Conservation (phyloP, 2,888 invertebrate genomes). For the Nineta flava region DNA sequence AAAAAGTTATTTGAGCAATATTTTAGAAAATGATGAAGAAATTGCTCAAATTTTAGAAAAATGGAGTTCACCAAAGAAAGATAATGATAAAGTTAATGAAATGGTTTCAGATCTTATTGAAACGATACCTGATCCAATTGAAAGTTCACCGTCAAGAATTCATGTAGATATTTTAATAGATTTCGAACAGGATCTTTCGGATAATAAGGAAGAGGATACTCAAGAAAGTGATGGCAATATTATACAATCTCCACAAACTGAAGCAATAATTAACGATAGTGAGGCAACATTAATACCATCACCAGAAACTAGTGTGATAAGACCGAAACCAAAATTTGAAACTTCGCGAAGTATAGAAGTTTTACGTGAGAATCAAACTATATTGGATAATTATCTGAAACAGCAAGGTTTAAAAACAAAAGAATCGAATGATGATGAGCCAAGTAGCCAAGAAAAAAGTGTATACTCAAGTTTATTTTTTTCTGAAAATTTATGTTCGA, state of each 20-base stretch:
- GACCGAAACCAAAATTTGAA: neutral
- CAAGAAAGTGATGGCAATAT: neutral
- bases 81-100: no score
- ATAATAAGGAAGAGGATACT: neutral
- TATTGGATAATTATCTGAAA: slow-evolving; percentile 5
- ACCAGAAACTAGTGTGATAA: neutral
- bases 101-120: neutral
- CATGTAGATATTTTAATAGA: neutral
- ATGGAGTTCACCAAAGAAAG: neutral
- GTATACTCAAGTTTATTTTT: neutral
- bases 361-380: slow-evolving; percentile 9
- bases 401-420: neutral
- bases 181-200: neutral
- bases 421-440: neutral
- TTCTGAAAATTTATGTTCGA: neutral
- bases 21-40: neutral
- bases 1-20: neutral
- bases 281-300: neutral
- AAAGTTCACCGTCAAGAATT: neutral
- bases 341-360: neutral
- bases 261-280: neutral
- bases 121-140: neutral
- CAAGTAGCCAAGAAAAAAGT: neutral
- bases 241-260: neutral
- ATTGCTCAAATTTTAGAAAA: neutral